These are phyloP conservation scores for Drosophila baimaii DNA, from an alignment of 1,140 invertebrate genomes.

Conservation along the genomic window DNA sequence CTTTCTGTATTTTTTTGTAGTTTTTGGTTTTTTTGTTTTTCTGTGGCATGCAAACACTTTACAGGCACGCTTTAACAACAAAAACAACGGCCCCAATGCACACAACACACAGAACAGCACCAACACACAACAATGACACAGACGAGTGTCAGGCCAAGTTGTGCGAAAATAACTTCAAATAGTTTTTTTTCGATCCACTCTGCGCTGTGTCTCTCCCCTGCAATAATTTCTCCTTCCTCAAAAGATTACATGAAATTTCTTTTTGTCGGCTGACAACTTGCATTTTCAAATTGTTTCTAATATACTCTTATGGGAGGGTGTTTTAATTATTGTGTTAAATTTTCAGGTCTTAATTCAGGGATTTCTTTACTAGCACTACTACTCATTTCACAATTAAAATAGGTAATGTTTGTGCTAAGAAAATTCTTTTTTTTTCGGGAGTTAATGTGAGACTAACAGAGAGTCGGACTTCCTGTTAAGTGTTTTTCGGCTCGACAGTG, in stretches of 20 bases:
- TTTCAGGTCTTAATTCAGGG: background rate
- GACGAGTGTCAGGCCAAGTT: conserved; percentile 76
- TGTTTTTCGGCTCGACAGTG: too few relatives aligned
- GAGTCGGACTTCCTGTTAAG: too few relatives aligned
- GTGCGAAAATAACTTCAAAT: conserved; percentile 79
- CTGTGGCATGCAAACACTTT: conserved; percentile 66
- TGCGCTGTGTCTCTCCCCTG: conserved; percentile 11
- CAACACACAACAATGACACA: conserved; percentile 75
- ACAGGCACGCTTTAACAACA: conserved; percentile 59
- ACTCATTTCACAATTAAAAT: too few relatives aligned
- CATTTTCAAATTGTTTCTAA: conserved; percentile 38
- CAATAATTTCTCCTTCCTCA: conserved; percentile 17
- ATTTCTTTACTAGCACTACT: too few relatives aligned
- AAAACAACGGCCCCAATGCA: too few relatives aligned
- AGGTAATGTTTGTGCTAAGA: too few relatives aligned
- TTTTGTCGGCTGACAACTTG: conserved; percentile 53
- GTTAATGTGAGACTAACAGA: too few relatives aligned
- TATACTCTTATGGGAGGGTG: background rate
- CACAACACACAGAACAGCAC: conserved; percentile 33
- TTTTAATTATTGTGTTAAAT: background rate
- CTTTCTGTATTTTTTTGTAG: background rate
- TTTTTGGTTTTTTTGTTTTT: conserved; percentile 4
- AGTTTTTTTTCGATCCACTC: conserved; percentile 49
- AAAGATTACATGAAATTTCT: conserved; percentile 57
- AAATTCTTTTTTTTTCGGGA: too few relatives aligned